Conservation (phyloP, 2,888 invertebrate species). For the Tinea trinotella region DNA sequence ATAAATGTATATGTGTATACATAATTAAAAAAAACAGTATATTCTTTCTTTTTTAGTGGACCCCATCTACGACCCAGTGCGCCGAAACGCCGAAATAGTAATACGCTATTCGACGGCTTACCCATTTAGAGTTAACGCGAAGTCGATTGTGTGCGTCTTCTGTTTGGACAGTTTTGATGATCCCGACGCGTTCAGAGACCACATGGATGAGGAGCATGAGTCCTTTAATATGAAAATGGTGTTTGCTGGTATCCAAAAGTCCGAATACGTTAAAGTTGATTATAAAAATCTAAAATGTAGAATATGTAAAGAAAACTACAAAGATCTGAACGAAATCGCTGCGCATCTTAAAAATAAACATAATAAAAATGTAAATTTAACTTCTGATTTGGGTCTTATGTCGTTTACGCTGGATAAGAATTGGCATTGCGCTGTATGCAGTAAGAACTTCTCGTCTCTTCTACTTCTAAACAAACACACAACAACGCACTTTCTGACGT, state of each 20-base stretch:
- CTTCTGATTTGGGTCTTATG: conserved; percentile 43
- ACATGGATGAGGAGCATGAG: conserved; percentile 44
- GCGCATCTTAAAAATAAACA: conserved; percentile 41
- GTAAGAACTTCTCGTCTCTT: conserved; percentile 41
- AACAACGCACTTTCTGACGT: conserved; percentile 45
- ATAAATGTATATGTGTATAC: too few species aligned
- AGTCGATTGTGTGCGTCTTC: conserved; percentile 57
- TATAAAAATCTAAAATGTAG: conserved; percentile 46
- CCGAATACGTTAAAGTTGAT: conserved; percentile 53
- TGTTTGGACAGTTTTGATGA: conserved; percentile 51
- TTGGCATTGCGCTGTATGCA: conserved; percentile 44
- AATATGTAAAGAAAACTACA: conserved; percentile 36
- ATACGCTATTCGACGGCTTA: conserved; percentile 59
- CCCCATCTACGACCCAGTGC: conserved; percentile 32
- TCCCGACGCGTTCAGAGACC: conserved; percentile 42
- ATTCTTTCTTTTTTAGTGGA: too few species aligned
- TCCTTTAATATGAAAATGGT: conserved; percentile 31
- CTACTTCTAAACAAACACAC: conserved; percentile 49
- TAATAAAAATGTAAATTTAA: conserved; percentile 29
- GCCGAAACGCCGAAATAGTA: conserved; percentile 56
- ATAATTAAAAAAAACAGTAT: too few species aligned
- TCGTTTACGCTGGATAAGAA: conserved; percentile 46
- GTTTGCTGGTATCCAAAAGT: conserved; percentile 42
- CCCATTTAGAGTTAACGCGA: conserved; percentile 59
- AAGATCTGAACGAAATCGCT: conserved; percentile 37